Conservation (phyloP, 2,888 invertebrate genomes). For the Anthophora plumipes region DNA sequence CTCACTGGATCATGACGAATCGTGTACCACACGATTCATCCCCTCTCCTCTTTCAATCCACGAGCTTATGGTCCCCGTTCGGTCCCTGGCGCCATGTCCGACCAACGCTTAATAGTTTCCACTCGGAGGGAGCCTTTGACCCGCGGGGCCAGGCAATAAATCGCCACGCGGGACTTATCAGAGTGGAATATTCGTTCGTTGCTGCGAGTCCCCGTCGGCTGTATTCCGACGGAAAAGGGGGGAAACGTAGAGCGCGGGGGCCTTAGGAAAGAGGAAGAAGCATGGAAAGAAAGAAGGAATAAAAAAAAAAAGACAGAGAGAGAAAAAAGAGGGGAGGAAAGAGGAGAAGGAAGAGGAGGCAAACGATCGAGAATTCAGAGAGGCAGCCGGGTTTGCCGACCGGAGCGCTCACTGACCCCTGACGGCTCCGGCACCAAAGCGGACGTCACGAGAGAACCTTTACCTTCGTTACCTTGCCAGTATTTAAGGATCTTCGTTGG, state of each 20-base stretch:
- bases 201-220: slow-evolving; percentile 41
- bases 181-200: slow-evolving; percentile 75
- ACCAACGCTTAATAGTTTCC: slow-evolving; percentile 78
- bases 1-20: slow-evolving; percentile 64
- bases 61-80: slow-evolving; percentile 14
- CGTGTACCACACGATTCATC: no score
- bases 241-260: slow-evolving; percentile 30
- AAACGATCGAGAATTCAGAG: slow-evolving; percentile 74
- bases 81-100: slow-evolving; percentile 60
- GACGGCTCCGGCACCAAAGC: slow-evolving; percentile 72
- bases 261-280: slow-evolving; percentile 27
- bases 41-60: background rate
- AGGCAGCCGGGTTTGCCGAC: slow-evolving; percentile 71
- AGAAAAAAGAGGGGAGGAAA: background rate
- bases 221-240: background rate
- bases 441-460: slow-evolving; percentile 76
- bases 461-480: slow-evolving; percentile 76
- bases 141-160: slow-evolving; percentile 79
- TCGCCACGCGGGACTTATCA: slow-evolving; percentile 76
- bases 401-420: slow-evolving; percentile 77
- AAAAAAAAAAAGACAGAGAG: slow-evolving; percentile 1
- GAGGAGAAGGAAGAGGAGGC: slow-evolving; percentile 40
- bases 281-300: slow-evolving; percentile 8
- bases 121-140: slow-evolving; percentile 72
- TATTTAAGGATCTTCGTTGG: slow-evolving; percentile 75